phyloP scores from a whole-genome alignment of 1,140 invertebrate genomes.

The Drosophila ironensis region DNA sequence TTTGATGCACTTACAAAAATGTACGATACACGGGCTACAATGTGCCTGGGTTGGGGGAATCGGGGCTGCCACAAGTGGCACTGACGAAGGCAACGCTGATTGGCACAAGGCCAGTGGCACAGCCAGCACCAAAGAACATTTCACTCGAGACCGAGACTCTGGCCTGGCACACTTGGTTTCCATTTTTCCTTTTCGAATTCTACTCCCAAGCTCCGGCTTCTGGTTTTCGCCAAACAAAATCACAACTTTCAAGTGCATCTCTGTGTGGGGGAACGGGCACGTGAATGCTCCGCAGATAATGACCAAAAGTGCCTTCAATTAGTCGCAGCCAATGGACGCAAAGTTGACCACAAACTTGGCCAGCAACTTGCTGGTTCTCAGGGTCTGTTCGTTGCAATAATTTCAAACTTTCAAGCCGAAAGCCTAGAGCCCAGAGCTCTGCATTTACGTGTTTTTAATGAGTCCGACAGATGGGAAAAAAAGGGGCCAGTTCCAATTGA shows the following conservation, averaged over 20 bases:
- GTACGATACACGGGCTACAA: conserved; percentile 13
- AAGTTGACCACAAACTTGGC: conserved; percentile 1
- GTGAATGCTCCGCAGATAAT: conserved; percentile 51
- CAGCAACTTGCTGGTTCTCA: too few species aligned
- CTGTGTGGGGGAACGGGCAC: conserved; percentile 37
- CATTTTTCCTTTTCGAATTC: neutral
- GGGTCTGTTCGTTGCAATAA: neutral
- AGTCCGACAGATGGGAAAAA: too few species aligned
- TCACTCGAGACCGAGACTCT: conserved; percentile 10
- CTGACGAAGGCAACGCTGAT: conserved; percentile 59
- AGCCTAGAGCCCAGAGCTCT: too few species aligned
- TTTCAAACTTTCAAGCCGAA: too few species aligned
- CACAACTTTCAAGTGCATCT: conserved; percentile 49
- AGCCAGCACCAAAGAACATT: conserved; percentile 29
- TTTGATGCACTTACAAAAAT: conserved; percentile 70
- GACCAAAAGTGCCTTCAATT: conserved; percentile 64
- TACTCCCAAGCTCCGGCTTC: neutral
- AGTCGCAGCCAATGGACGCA: conserved; percentile 27
- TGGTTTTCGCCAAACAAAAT: conserved; percentile 38
- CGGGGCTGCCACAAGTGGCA: conserved; percentile 69
- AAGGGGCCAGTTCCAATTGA: too few species aligned
- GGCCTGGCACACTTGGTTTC: neutral
- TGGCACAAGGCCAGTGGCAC: conserved; percentile 68
- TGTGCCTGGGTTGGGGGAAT: conserved; percentile 1
- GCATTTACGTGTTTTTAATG: too few species aligned